These are phyloP conservation scores for Mus minutoides DNA, from an alignment of 2,797 vertebrate genomes.

Conservation along the genomic window DNA sequence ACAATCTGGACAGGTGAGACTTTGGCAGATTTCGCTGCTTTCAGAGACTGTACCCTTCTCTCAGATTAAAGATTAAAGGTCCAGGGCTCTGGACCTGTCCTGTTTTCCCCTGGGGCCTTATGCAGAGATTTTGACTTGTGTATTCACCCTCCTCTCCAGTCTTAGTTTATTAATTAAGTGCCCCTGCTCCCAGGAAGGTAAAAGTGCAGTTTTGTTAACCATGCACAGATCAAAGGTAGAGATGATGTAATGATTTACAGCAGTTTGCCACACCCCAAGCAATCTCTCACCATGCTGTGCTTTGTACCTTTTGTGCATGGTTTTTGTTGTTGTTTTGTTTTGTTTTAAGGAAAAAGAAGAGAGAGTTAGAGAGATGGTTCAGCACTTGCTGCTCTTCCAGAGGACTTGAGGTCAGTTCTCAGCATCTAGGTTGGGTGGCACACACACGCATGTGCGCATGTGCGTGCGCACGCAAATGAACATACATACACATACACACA, in stretches of 20 bases:
- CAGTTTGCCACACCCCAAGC: fast-evolving
- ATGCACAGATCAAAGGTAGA: not conserved
- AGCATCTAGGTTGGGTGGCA: not conserved
- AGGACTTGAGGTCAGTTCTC: not conserved
- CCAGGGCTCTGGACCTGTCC: constrained; percentile 12
- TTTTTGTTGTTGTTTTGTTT: not conserved
- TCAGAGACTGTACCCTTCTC: not conserved
- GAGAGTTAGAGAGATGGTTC: not conserved
- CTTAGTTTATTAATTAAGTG: constrained; percentile 21
- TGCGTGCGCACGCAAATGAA: too few species aligned
- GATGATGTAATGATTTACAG: fast-evolving
- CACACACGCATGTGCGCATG: not conserved
- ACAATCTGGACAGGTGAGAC: too few species aligned
- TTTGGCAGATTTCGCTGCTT: not conserved
- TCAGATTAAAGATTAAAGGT: not conserved
- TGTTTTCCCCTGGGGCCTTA: not conserved
- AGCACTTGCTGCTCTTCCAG: not conserved
- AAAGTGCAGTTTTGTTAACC: constrained; percentile 42
- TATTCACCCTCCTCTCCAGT: not conserved
- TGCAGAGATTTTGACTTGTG: not conserved
- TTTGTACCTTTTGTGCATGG: not conserved
- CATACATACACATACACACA: not conserved
- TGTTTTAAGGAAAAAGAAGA: not conserved
- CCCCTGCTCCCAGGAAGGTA: constrained; percentile 2
- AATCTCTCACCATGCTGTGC: too few species aligned